Evolutionary conservation across 2,888 invertebrate species (phyloP).

Genomic region (Amphipyra tragopoginis): DNA sequence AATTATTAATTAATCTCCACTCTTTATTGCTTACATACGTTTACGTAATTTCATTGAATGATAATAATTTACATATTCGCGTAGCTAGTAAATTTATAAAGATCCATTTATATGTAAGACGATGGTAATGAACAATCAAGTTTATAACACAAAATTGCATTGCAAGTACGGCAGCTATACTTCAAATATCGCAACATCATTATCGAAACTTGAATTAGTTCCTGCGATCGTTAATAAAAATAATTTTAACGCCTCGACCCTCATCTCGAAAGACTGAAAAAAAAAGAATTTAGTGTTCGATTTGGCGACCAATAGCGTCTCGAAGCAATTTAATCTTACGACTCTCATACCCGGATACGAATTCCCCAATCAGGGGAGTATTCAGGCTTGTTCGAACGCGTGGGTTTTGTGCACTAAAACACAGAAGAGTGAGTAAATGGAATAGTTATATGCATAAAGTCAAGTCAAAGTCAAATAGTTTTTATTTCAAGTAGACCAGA

Average conservation of each 20-base stretch:
- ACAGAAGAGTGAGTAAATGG: constrained; percentile 11
- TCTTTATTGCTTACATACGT: background rate
- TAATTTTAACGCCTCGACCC: constrained; percentile 44
- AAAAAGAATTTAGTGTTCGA: constrained; percentile 34
- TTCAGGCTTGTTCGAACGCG: constrained; percentile 59
- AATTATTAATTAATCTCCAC: background rate
- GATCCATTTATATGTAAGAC: constrained; percentile 4
- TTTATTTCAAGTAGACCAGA: too few species aligned
- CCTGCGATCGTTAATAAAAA: constrained; percentile 25
- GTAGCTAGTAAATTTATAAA: constrained; percentile 2
- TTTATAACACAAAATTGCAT: constrained; percentile 11
- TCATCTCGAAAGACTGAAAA: constrained; percentile 13
- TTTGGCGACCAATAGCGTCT: constrained; percentile 45
- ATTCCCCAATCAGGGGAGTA: constrained; percentile 67
- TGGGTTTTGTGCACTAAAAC: constrained; percentile 65
- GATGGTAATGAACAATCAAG: constrained; percentile 16
- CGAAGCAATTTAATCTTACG: constrained; percentile 50
- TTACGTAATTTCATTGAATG: constrained; percentile 4
- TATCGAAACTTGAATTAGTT: constrained; percentile 29
- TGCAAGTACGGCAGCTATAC: background rate
- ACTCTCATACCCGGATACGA: constrained; percentile 63
- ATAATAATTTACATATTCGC: background rate
- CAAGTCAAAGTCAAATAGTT: too few species aligned
- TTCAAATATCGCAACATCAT: constrained; percentile 6
- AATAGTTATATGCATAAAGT: constrained; percentile 1